Evolutionary conservation across 2,797 vertebrate genomes (phyloP).

Genomic region (Lagorchestes hirsutus): DNA sequence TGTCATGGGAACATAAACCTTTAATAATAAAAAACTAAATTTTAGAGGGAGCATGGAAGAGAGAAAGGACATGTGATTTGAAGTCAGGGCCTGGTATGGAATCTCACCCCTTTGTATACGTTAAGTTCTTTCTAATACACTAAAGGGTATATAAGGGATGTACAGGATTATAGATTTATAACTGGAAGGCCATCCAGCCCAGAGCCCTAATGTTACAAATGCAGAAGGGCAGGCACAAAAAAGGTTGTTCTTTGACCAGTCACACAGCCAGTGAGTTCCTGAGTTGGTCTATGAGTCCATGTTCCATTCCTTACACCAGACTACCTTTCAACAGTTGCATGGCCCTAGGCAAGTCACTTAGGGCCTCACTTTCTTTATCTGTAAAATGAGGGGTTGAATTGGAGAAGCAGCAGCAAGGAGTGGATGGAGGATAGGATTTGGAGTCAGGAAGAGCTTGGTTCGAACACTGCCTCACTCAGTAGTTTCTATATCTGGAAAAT

Average conservation of each 20-base stretch:
- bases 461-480: neutral
- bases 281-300: neutral
- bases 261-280: neutral
- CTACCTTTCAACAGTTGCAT: neutral
- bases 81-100: neutral
- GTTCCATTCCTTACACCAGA: neutral
- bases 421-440: neutral
- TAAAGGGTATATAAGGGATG: neutral
- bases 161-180: neutral
- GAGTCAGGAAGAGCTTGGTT: neutral
- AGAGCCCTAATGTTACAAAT: neutral
- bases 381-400: neutral
- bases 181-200: neutral
- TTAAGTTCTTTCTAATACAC: no score
- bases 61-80: neutral
- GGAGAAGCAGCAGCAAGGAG: neutral
- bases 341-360: neutral
- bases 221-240: neutral
- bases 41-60: neutral
- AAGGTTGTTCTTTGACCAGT: neutral
- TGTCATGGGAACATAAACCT: neutral
- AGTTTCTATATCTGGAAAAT: neutral
- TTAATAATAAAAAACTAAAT: neutral
- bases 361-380: neutral
- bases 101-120: neutral